Evolutionary conservation across 1,140 invertebrate genomes (phyloP).

Genomic region (Brachionus paranguensis): DNA sequence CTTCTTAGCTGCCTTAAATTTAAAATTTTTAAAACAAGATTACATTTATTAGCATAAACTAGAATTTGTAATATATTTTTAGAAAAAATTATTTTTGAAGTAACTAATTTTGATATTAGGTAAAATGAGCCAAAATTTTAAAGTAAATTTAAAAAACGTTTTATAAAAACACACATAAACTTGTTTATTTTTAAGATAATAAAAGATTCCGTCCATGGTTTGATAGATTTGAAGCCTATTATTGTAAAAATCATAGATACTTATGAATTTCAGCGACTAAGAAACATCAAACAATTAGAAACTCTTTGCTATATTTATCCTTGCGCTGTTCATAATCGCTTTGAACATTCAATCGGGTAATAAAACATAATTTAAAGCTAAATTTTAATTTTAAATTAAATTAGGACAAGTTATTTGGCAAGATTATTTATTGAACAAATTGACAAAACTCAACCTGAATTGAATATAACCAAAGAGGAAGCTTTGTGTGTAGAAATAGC

Average conservation of each 20-base stretch:
- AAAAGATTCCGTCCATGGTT: slow-evolving; percentile 60
- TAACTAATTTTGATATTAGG: not conserved
- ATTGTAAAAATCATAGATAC: slow-evolving; percentile 62
- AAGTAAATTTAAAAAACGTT: not conserved
- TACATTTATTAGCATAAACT: not conserved
- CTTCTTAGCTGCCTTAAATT: not conserved
- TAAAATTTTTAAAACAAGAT: not conserved
- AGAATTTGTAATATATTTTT: not conserved
- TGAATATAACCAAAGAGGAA: slow-evolving; percentile 55
- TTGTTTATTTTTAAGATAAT: slow-evolving; percentile 49
- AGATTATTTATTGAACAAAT: slow-evolving; percentile 51
- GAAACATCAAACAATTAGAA: slow-evolving; percentile 61
- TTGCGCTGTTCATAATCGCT: slow-evolving; percentile 60
- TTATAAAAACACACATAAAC: not conserved
- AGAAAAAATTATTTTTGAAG: not conserved
- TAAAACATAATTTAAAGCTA: slow-evolving; percentile 40
- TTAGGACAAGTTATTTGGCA: slow-evolving; percentile 55
- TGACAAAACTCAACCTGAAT: slow-evolving; percentile 53
- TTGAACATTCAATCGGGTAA: slow-evolving; percentile 64
- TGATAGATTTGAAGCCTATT: slow-evolving; percentile 53
- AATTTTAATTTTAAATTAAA: slow-evolving; percentile 16
- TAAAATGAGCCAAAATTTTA: not conserved
- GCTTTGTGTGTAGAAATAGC: slow-evolving; percentile 61
- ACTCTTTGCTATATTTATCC: slow-evolving; percentile 60
- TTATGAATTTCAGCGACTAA: slow-evolving; percentile 62